Percentiles rank a stretch among this genome's conserved stretches.
These are phyloP conservation scores for Microcebus lehilahytsara DNA, from an alignment of 2,113 vertebrate genomes.

Conservation along the genomic window DNA sequence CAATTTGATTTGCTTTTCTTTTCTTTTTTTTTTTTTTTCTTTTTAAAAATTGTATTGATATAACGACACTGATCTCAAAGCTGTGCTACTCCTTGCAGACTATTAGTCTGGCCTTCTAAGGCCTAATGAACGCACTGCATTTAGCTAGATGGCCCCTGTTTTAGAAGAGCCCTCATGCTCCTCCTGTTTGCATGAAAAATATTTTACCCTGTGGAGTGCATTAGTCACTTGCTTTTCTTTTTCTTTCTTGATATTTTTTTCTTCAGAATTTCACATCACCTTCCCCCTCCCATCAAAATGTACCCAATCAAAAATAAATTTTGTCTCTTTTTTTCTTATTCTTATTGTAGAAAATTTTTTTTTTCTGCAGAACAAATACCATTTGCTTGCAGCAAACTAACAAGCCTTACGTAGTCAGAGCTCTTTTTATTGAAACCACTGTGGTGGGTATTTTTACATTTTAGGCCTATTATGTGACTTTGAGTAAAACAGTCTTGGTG, in stretches of 20 bases:
- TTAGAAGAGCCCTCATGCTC: neutral
- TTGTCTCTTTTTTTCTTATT: neutral
- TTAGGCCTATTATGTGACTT: neutral
- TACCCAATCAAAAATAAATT: neutral
- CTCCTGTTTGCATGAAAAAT: slow-evolving; percentile 43
- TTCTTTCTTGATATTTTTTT: neutral
- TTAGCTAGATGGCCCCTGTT: neutral
- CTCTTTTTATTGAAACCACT: neutral
- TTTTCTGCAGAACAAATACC: neutral
- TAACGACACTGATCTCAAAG: slow-evolving; percentile 1
- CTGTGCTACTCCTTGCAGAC: neutral
- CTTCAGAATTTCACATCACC: slow-evolving; percentile 5
- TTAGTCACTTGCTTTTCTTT: neutral
- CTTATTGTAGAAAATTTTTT: neutral
- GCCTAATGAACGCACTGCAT: neutral
- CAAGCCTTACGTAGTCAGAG: neutral
- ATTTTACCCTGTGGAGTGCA: neutral
- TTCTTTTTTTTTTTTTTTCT: neutral
- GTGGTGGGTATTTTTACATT: neutral
- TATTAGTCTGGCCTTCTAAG: neutral
- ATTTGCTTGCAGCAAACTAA: neutral
- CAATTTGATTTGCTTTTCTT: neutral
- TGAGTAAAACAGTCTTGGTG: neutral
- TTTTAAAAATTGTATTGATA: neutral
- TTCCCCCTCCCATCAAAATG: neutral